Conservation (phyloP, 2,888 invertebrate species). For the Epinotia demarniana region DNA sequence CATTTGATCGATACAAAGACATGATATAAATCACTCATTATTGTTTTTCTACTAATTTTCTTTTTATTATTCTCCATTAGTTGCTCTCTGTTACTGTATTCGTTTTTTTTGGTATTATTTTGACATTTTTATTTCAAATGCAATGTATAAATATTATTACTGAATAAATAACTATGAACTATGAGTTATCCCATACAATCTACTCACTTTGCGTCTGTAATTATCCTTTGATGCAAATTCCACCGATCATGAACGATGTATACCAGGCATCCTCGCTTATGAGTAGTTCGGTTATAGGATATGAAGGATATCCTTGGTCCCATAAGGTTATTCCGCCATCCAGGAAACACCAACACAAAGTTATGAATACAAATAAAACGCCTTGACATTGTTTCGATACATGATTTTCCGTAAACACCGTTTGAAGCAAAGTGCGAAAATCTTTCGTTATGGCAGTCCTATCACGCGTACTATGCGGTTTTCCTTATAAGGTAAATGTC, state of each 20-base stretch:
- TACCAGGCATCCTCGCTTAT: background rate
- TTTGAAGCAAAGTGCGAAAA: conserved; percentile 16
- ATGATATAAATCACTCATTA: no score
- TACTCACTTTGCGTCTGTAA: no score
- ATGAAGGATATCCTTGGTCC: conserved; percentile 21
- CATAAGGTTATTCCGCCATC: conserved; percentile 31
- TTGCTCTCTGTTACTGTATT: no score
- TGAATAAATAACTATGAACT: no score
- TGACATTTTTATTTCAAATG: no score
- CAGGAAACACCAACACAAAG: conserved; percentile 25
- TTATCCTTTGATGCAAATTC: background rate
- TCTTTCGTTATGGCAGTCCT: background rate
- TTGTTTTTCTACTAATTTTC: no score
- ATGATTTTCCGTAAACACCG: conserved; percentile 35
- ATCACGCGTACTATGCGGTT: conserved; percentile 8
- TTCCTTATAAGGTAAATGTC: background rate
- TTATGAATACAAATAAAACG: conserved; percentile 32
- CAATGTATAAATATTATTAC: no score
- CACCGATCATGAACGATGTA: background rate
- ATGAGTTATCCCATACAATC: no score
- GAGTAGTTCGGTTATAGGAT: background rate
- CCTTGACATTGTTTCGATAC: conserved; percentile 41
- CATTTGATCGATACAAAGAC: no score
- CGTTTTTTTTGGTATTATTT: no score
- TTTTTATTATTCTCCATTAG: no score